Evolutionary conservation across 2,113 vertebrate species (phyloP).

Genomic region (Lathamus discolor): DNA sequence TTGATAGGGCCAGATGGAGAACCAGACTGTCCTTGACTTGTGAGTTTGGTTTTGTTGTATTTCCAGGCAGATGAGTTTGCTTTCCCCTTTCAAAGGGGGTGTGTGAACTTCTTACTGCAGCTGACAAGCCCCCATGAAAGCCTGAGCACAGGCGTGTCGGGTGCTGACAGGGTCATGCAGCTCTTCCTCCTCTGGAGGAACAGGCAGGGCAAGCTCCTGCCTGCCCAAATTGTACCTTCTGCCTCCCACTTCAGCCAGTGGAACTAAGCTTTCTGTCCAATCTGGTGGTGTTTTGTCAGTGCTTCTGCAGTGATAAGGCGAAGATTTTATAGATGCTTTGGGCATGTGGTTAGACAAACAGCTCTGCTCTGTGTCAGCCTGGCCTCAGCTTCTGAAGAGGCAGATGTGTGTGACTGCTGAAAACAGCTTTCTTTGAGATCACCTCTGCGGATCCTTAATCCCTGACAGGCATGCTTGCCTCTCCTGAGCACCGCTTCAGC

Average conservation of each 20-base stretch:
- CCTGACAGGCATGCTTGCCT: accelerated
- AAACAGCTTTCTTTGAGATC: not conserved
- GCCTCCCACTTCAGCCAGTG: not conserved
- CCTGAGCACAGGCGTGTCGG: accelerated
- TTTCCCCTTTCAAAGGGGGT: not conserved
- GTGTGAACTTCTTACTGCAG: not conserved
- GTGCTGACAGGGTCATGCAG: not conserved
- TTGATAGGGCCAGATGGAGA: not conserved
- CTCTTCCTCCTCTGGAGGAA: not conserved
- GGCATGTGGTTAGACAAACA: accelerated
- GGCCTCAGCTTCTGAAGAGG: not conserved
- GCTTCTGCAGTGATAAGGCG: not conserved
- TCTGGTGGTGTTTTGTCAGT: not conserved
- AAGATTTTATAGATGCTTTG: not conserved
- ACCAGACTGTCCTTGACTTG: not conserved
- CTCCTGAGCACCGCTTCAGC: not conserved
- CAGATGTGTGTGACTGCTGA: not conserved
- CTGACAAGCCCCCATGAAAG: not conserved
- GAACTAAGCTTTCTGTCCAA: not conserved
- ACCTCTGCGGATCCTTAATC: not conserved
- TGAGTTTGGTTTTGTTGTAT: not conserved
- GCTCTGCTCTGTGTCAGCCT: not conserved
- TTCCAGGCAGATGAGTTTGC: not conserved
- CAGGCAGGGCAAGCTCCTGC: not conserved
- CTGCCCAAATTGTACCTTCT: not conserved